phyloP scores from a whole-genome alignment of 2,113 vertebrate species.

The Hydrolagus affinis region DNA sequence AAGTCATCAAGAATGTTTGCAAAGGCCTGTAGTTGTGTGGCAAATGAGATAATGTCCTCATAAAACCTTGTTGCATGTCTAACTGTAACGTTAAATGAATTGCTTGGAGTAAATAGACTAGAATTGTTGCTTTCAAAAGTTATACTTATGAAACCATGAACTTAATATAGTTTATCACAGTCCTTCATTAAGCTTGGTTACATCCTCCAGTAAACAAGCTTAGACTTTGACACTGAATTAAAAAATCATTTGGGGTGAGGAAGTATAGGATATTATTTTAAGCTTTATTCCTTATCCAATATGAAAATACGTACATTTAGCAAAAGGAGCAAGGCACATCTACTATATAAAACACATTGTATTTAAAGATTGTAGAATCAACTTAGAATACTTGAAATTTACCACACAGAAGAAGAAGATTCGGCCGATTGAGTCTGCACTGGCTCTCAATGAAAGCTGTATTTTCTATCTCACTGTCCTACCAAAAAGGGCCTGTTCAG shows the following conservation, averaged over 20 bases:
- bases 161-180: background rate
- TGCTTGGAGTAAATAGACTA: background rate
- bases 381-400: too few relatives aligned
- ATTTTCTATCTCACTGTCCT: too few relatives aligned
- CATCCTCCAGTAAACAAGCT: background rate
- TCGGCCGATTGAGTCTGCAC: too few relatives aligned
- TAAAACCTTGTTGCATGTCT: background rate
- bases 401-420: too few relatives aligned
- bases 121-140: background rate
- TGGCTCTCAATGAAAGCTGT: too few relatives aligned
- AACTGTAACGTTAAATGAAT: background rate
- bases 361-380: too few relatives aligned
- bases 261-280: too few relatives aligned
- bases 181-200: constrained; percentile 1
- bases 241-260: background rate
- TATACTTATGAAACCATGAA: background rate
- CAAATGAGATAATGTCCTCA: background rate
- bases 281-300: too few relatives aligned
- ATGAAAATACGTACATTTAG: too few relatives aligned
- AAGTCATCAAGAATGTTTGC: background rate
- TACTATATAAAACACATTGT: too few relatives aligned
- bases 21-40: background rate
- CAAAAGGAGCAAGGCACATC: too few relatives aligned
- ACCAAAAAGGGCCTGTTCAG: too few relatives aligned
- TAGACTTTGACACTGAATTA: background rate